Evolutionary conservation across 1,140 invertebrate genomes (phyloP).

Genomic region (Papilio dardanus): DNA sequence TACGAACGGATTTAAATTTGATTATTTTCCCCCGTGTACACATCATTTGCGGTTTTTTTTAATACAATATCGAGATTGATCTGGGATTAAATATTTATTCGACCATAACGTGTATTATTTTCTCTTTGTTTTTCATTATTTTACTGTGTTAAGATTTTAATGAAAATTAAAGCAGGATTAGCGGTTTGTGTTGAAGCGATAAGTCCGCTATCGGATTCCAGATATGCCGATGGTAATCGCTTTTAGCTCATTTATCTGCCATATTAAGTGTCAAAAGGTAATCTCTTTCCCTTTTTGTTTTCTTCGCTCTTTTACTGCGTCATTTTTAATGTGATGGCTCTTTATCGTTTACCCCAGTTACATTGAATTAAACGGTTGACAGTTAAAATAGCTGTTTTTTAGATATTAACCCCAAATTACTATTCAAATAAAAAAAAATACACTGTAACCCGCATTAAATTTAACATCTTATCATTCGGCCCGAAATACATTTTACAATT

Average conservation of each 20-base stretch:
- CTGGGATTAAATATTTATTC: slow-evolving; percentile 22
- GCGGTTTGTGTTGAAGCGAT: neutral
- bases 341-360: neutral
- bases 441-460: neutral
- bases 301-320: neutral
- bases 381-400: neutral
- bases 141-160: neutral
- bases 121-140: neutral
- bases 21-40: slow-evolving; percentile 9
- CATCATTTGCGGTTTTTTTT: slow-evolving; percentile 21
- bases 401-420: neutral
- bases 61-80: slow-evolving; percentile 21
- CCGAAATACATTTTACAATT: neutral
- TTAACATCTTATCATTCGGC: neutral
- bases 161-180: neutral
- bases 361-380: neutral
- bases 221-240: neutral
- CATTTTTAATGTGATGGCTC: no score
- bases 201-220: neutral
- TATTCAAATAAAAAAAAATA: neutral
- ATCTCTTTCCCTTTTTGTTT: neutral
- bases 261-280: neutral
- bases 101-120: slow-evolving; percentile 8
- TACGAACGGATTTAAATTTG: slow-evolving; percentile 1
- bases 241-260: neutral